Base-by-base conservation (phyloP, 2,113 vertebrate genomes). In the Psilopsiagon aurifrons region DNA sequence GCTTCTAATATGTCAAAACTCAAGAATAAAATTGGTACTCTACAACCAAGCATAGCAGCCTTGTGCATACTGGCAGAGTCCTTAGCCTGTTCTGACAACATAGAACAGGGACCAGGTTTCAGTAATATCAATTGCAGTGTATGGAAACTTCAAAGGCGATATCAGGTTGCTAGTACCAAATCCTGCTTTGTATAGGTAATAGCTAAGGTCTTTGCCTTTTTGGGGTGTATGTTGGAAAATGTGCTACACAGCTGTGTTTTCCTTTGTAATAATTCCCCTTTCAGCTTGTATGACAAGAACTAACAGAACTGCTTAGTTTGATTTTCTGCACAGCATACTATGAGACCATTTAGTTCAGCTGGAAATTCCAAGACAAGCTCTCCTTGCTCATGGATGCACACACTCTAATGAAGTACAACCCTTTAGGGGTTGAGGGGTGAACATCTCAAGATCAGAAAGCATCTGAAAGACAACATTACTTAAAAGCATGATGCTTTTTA, bases 1-100 rank as follows among this genome's bases (percentile, higher is more conserved):
- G 4, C 4, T 88, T 77, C 13, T 43, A 7, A 16, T 11, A 2
- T 15, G 3, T 7, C 73, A 59, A 46, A 88, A 44, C 25, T 76
- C 24, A 31, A 41, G 6, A 1, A 2, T 1, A 9, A 11, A 5
- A 0, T 41, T 39, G 24, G 2, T 16, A 37, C 3, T 5, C 4
- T 41, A 1, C 33, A 74, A 19, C 10, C 10, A 79, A n/a, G 1
- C 11, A 14, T 33, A 3, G 4, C 20, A 44, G 28, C 10, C 12
- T 64, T 0, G 0, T 14, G 25, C 11, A 1, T 7, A 7, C 28
- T 17, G 2, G 37, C n/a, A 55, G 33, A 62, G 59, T 14, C 59
- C 14, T 43, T 37, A 6, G 7, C 37, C 5, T 37, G 33, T 39
- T 49, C 29, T 23, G 33, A 17, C 24, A 13, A 15, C 8, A 8